These are phyloP conservation scores for Smutsia temminckii DNA, from an alignment of 2,797 vertebrate genomes.

Conservation along the genomic window DNA sequence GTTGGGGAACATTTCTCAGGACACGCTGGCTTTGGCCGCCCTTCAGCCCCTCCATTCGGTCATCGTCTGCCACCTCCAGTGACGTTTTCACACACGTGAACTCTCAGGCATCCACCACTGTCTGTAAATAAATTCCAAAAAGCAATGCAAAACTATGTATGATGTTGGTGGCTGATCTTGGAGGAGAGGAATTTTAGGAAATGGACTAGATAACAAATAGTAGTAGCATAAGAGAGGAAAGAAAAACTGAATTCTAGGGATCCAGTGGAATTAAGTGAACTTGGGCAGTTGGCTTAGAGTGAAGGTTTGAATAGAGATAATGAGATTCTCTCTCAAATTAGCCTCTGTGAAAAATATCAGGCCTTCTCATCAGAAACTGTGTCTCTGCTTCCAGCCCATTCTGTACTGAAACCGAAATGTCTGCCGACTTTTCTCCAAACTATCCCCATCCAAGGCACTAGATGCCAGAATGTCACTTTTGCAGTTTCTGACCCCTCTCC, in stretches of 20 bases:
- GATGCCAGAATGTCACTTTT: neutral
- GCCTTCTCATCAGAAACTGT: neutral
- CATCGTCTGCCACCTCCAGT: no score
- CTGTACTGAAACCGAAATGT: neutral
- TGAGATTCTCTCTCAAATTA: neutral
- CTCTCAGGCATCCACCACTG: neutral
- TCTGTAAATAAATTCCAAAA: neutral
- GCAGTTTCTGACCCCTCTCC: neutral
- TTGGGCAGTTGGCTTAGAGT: neutral
- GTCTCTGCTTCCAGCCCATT: neutral
- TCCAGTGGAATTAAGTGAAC: neutral
- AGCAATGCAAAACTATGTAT: neutral
- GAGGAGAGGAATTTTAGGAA: neutral
- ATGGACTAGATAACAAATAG: neutral
- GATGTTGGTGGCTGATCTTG: neutral
- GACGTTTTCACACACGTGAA: neutral
- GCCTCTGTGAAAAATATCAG: neutral
- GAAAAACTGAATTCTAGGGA: neutral
- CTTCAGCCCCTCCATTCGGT: neutral
- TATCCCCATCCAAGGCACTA: neutral
- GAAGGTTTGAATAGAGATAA: neutral
- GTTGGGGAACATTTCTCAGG: no score
- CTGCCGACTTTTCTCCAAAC: neutral
- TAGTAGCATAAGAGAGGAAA: neutral
- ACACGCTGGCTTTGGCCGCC: no score